Percentiles rank a stretch among this genome's conserved stretches.
Conservation (phyloP, 2,888 invertebrate species). For the Platerodrilus igneus region DNA sequence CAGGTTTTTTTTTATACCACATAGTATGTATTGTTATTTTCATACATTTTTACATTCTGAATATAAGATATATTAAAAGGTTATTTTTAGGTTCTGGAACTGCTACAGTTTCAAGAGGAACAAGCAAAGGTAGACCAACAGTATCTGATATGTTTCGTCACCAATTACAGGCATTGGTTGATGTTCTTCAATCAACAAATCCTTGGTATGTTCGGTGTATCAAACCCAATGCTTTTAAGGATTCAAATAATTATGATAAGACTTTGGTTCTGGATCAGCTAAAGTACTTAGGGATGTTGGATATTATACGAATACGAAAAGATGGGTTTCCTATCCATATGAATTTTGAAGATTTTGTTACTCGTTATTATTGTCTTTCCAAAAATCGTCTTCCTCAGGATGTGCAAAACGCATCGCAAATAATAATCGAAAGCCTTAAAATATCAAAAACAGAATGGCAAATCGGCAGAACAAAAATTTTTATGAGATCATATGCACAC, state of each 20-base stretch:
- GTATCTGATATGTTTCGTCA: slow-evolving; percentile 86
- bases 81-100: slow-evolving; percentile 40
- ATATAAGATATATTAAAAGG: no score
- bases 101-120: slow-evolving; percentile 70
- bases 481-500: slow-evolving; percentile 75
- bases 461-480: slow-evolving; percentile 81
- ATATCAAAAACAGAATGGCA: slow-evolving; percentile 80
- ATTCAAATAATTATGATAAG: slow-evolving; percentile 73
- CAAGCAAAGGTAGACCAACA: slow-evolving; percentile 83
- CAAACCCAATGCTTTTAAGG: slow-evolving; percentile 83
- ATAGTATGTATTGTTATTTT: background rate
- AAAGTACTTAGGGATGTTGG: slow-evolving; percentile 87
- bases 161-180: slow-evolving; percentile 82
- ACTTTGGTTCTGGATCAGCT: slow-evolving; percentile 81
- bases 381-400: slow-evolving; percentile 50
- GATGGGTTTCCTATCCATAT: slow-evolving; percentile 88
- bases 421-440: slow-evolving; percentile 59
- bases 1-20: background rate
- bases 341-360: slow-evolving; percentile 68
- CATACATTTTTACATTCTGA: background rate
- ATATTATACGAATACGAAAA: slow-evolving; percentile 84
- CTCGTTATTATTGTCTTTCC: slow-evolving; percentile 70
- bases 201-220: slow-evolving; percentile 93
- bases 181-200: slow-evolving; percentile 83
- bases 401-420: slow-evolving; percentile 46